Conservation (phyloP, 2,888 invertebrate genomes). For the Agrochola macilenta region DNA sequence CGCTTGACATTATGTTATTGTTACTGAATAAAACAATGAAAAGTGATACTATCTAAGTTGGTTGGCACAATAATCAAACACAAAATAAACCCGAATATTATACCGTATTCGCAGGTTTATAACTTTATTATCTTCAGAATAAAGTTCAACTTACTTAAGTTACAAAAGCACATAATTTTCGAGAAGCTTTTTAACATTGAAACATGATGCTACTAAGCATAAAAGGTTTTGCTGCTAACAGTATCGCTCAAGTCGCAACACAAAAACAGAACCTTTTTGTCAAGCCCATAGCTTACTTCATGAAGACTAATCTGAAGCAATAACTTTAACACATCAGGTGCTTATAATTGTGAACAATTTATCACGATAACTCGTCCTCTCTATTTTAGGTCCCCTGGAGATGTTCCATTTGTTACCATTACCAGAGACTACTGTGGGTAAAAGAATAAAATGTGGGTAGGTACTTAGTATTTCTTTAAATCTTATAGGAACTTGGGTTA, state of each 20-base stretch:
- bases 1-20: background rate
- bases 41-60: background rate
- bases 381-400: conserved; percentile 7
- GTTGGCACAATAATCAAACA: background rate
- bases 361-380: conserved; percentile 7
- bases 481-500: background rate
- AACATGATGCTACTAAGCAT: conserved; percentile 34
- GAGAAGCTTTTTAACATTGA: conserved; percentile 19
- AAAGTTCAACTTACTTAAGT: conserved; percentile 20
- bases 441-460: conserved; percentile 2
- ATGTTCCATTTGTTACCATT: conserved; percentile 34
- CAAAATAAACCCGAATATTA: background rate
- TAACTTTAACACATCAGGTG: conserved; percentile 46
- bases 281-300: conserved; percentile 17
- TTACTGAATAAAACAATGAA: background rate
- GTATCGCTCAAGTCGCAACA: background rate
- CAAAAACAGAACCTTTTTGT: conserved; percentile 39
- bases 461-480: background rate
- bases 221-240: conserved; percentile 26
- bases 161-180: conserved; percentile 12
- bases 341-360: conserved; percentile 32
- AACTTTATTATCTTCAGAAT: conserved; percentile 5
- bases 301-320: conserved; percentile 37
- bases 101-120: background rate
- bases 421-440: background rate